Evolutionary conservation across 2,888 invertebrate genomes (phyloP), one percentile per base, ranked within the genome.

Genomic region (Philereme transversata): DNA sequence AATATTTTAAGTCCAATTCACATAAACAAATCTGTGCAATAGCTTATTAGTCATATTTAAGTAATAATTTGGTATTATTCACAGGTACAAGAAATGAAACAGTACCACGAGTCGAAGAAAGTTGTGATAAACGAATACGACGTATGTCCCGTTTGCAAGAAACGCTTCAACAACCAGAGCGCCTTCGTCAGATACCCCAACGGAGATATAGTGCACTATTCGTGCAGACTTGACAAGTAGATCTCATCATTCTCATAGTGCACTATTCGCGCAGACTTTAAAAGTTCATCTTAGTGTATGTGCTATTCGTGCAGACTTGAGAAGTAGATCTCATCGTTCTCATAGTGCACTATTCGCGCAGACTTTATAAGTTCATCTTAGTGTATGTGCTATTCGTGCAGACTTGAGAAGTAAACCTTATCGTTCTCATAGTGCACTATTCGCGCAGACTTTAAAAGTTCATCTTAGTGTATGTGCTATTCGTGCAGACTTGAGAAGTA

Each of bases 121-220:
- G 95, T 99, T 50, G 89, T 96, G 2, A 95, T 99, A 70, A 97
- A 96, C 11, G 98, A 98, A 72, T 95, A 96, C 74, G 97, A 96
- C 78, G 95, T 97, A 57, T 99, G 99, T 84, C 95, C 96, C 0
- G 97, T 97, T 1, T 99, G 99, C 85, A 97, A 96, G 82, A 99
- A 99, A 81, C 94, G 97, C 58, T 99, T 99, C 86, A 96, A 97
- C 11, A 97, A 97, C 86, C 97, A 97, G 90, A 97, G 98, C 90
- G 98, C 99, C 34, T 97, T 99, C 86, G 97, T 98, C 5, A 94
- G 98, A 50, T 97, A 97, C 86, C 97, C 98, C 2, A 97, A 96
- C 84, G 98, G 98, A 4, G 96, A 97, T 72, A 95, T 99, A 22
- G 97, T 98, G 1, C 99, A 99, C 88, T 97, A 97, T 81, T 97